Percentiles rank a stretch among this genome's conserved stretches.
phyloP scores from a whole-genome alignment of 2,113 vertebrate genomes.

The Tenebrosternarchus preto region DNA sequence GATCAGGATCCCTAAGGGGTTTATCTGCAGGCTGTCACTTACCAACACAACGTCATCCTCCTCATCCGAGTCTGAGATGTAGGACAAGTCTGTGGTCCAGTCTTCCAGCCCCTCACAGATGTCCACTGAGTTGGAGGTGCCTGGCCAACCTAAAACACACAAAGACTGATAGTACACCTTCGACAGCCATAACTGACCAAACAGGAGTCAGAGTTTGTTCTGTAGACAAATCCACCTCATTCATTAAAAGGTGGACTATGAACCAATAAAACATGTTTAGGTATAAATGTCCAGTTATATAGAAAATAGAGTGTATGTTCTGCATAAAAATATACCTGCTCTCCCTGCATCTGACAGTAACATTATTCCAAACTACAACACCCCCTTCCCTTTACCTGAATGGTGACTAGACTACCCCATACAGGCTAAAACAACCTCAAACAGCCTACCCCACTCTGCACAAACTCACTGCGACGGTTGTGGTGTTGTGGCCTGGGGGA shows the following conservation, averaged over 20 bases:
- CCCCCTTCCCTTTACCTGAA: no score
- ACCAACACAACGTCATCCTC: slow-evolving; percentile 83
- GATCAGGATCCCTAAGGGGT: no score
- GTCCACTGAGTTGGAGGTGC: slow-evolving; percentile 79
- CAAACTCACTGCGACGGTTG: slow-evolving; percentile 73
- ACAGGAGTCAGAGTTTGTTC: no score
- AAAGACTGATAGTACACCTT: neutral
- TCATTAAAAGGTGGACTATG: no score
- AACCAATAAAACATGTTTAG: no score
- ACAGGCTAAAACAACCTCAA: neutral
- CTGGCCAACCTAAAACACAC: slow-evolving; percentile 78
- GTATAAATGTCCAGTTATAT: no score
- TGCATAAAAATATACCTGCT: no score
- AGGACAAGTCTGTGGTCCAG: slow-evolving; percentile 83
- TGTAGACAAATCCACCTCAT: no score
- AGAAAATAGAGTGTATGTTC: no score
- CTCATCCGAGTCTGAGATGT: slow-evolving; percentile 82
- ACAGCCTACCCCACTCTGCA: neutral
- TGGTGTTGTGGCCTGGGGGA: slow-evolving; percentile 73
- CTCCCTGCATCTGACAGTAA: no score
- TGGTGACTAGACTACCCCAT: neutral
- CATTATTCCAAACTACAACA: neutral
- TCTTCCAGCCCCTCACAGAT: slow-evolving; percentile 83
- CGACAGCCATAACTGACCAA: no score
- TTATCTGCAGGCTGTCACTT: slow-evolving; percentile 53